Base-by-base conservation (phyloP, 2,888 invertebrate genomes). In the Furcula furcula region DNA sequence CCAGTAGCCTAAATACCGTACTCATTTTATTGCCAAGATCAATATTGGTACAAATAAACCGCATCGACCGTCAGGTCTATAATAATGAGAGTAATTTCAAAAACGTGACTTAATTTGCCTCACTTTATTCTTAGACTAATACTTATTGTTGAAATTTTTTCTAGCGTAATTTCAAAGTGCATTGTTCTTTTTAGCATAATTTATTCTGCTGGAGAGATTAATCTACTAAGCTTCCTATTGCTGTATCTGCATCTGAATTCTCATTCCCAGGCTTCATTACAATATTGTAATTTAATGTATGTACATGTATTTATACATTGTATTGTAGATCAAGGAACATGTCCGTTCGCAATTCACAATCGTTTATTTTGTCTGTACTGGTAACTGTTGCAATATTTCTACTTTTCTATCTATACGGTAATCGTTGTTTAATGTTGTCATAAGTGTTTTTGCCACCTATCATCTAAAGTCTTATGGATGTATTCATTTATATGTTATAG, bases 271-370 rank as follows among this genome's bases (percentile, higher is more conserved):
- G 49, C 32, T 48, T 42, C 46, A 55, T 63, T 56, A 52, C 34
- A 54, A 54, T 63, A 61, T 52, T 58, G 32, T 51, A 51, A 52
- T 58, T 28, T 40, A 42, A 50, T 47, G 42, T 46, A 49, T 51
- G 40, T 45, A 39, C 33, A 50, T 52, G 33, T 36, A n/a, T n/a
- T n/a, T n/a, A n/a, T n/a, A 34, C 31, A 33, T 26, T 43, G 36
- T 46, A 46, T 55, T 56, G 45, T 53, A 54, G 40, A 37, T 48
- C 38, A 46, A 46, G 40, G 38, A 40, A 44, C 43, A 41, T 46
- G 45, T 47, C 43, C 49, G 57, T 59, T 51, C 48, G 55, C 63
- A 58, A 57, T 55, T 57, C 54, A 53, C 56, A 56, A 40, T 51
- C 53, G 48, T 58, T 54, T 53, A 54, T 63, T 57, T 65, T 53